Evolutionary conservation across 2,888 invertebrate species (phyloP).

Genomic region (Liposcelis brunnea): DNA sequence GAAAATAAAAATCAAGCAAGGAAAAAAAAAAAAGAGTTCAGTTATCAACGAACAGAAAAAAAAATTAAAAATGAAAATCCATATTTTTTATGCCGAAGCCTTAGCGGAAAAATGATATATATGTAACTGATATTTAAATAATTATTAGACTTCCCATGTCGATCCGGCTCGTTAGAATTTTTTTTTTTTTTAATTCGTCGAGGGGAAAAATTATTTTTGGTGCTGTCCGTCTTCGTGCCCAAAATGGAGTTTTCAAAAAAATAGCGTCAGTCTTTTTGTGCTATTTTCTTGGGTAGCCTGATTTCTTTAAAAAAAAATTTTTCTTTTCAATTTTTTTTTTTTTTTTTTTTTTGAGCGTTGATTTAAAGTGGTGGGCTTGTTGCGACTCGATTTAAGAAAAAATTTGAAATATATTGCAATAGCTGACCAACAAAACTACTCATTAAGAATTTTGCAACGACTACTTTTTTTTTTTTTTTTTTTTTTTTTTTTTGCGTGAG

Average conservation of each 20-base stretch:
- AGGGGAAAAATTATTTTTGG: too few relatives aligned
- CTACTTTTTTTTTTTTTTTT: too few relatives aligned
- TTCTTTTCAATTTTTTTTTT: background rate
- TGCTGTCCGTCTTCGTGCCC: too few relatives aligned
- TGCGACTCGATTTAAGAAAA: background rate
- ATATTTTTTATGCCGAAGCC: conserved; percentile 6
- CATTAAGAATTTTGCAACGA: too few relatives aligned
- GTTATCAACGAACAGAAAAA: conserved; percentile 8
- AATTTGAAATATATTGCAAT: background rate
- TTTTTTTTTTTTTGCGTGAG: too few relatives aligned
- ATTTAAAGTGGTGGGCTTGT: background rate
- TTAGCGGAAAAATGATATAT: conserved; percentile 1
- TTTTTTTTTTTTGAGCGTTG: background rate
- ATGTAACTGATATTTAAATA: background rate
- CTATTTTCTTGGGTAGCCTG: too few relatives aligned
- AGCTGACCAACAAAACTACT: too few relatives aligned
- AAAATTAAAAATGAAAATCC: conserved; percentile 10
- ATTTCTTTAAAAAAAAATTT: too few relatives aligned
- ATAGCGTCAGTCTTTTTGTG: too few relatives aligned
- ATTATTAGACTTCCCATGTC: background rate
- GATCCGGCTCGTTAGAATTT: too few relatives aligned
- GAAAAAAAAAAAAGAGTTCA: conserved; percentile 7
- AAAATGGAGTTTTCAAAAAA: too few relatives aligned
- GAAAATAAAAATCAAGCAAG: conserved; percentile 6
- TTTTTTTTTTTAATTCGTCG: too few relatives aligned